These are phyloP conservation scores for Silurus aristotelis DNA, from an alignment of 2,797 vertebrate species.

Conservation along the genomic window DNA sequence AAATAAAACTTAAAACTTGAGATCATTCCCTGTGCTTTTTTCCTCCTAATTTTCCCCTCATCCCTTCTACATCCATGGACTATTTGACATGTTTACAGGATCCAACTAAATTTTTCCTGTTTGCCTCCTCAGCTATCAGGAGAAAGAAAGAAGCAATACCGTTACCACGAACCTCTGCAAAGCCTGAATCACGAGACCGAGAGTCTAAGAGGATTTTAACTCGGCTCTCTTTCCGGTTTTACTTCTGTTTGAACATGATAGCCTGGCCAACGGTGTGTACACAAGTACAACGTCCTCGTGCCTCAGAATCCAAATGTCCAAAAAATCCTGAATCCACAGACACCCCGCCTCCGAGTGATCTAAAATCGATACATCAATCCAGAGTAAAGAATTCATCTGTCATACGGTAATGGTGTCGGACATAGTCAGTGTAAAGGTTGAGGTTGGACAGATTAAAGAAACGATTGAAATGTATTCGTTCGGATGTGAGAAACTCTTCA, in stretches of 20 bases:
- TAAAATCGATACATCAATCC: background rate
- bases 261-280: background rate
- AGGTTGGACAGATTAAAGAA: background rate
- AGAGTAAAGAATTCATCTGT: background rate
- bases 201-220: constrained; percentile 23
- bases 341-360: background rate
- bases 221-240: constrained; percentile 7
- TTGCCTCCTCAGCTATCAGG: constrained; percentile 26
- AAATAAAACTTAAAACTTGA: too few relatives aligned
- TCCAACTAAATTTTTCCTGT: constrained; percentile 42
- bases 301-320: background rate
- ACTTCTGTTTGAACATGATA: constrained; percentile 29
- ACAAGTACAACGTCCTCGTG: background rate
- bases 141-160: constrained; percentile 2
- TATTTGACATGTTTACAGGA: constrained; percentile 34
- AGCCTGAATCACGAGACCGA: constrained; percentile 20
- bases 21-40: background rate
- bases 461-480: background rate
- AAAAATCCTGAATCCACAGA: background rate
- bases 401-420: background rate
- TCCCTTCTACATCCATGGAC: constrained; percentile 18
- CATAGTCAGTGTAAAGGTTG: background rate
- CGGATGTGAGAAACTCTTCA: background rate
- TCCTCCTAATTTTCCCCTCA: background rate
- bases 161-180: constrained; percentile 18